A percentile compares a stretch with the other conserved stretches of the same genome.
Evolutionary conservation across 1,140 invertebrate genomes (phyloP).

Genomic region (Drosophila sp.): DNA sequence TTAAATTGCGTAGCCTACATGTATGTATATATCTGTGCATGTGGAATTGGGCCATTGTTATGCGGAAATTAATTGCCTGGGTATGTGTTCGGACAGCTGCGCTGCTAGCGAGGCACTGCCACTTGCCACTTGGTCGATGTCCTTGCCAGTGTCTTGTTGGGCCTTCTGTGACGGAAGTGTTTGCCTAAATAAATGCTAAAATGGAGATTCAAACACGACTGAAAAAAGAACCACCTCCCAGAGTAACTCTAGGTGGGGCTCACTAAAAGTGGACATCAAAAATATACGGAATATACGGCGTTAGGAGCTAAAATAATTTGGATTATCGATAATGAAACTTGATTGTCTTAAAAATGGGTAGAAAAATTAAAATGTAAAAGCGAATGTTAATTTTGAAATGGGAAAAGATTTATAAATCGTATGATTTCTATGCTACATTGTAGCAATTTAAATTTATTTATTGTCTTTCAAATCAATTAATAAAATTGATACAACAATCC

Average conservation of each 20-base stretch:
- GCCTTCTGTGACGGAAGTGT: slow-evolving; percentile 66
- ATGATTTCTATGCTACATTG: too few species aligned
- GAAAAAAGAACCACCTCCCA: not conserved
- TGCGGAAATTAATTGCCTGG: slow-evolving; percentile 77
- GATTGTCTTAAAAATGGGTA: too few species aligned
- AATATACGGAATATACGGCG: too few species aligned
- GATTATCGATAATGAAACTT: too few species aligned
- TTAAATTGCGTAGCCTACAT: slow-evolving; percentile 11
- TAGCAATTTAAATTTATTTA: too few species aligned
- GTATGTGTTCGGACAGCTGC: slow-evolving; percentile 61
- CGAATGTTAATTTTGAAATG: too few species aligned
- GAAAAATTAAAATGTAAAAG: too few species aligned
- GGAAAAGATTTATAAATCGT: too few species aligned
- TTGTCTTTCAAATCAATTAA: too few species aligned
- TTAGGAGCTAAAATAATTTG: too few species aligned
- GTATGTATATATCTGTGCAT: slow-evolving; percentile 26
- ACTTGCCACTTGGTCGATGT: slow-evolving; percentile 15
- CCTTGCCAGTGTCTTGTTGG: slow-evolving; percentile 44
- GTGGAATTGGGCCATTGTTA: slow-evolving; percentile 54
- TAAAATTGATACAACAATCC: too few species aligned
- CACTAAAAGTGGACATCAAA: not conserved
- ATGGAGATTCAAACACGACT: not conserved
- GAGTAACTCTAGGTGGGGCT: not conserved
- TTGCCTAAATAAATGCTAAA: slow-evolving; percentile 42
- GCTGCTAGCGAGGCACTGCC: slow-evolving; percentile 29